Conservation (phyloP, 2,113 vertebrate species). For the Pelecanoides urinatrix region DNA sequence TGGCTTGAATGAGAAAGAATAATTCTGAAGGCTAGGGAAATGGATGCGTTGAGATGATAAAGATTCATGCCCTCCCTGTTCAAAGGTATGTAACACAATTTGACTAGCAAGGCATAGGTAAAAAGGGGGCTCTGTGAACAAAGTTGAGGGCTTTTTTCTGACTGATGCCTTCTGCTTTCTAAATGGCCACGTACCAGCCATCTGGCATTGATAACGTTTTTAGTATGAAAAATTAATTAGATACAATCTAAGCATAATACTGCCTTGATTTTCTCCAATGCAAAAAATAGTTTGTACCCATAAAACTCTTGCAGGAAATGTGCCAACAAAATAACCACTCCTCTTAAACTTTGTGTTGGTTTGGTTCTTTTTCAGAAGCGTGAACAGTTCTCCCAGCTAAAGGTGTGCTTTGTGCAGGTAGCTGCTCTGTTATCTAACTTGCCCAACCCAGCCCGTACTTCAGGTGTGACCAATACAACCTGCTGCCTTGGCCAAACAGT, state of each 20-base stretch:
- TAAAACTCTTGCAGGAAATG: background rate
- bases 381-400: background rate
- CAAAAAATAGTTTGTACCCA: background rate
- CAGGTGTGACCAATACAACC: background rate
- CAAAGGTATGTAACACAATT: background rate
- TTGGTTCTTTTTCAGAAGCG: background rate
- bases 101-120: background rate
- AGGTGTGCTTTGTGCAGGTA: background rate
- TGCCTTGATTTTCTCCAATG: background rate
- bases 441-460: background rate
- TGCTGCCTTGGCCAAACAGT: conserved; percentile 13
- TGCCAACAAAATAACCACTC: background rate
- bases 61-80: background rate
- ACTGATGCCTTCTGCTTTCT: background rate
- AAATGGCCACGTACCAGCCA: background rate
- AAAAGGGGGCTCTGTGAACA: background rate
- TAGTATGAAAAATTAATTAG: conserved; percentile 31
- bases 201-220: background rate
- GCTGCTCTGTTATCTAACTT: background rate
- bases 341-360: background rate
- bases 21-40: background rate
- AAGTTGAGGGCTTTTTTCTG: background rate
- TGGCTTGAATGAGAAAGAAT: background rate
- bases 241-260: background rate
- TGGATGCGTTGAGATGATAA: background rate